Evolutionary conservation across 2,113 vertebrate species (phyloP).

Genomic region (Pithys albifrons): DNA sequence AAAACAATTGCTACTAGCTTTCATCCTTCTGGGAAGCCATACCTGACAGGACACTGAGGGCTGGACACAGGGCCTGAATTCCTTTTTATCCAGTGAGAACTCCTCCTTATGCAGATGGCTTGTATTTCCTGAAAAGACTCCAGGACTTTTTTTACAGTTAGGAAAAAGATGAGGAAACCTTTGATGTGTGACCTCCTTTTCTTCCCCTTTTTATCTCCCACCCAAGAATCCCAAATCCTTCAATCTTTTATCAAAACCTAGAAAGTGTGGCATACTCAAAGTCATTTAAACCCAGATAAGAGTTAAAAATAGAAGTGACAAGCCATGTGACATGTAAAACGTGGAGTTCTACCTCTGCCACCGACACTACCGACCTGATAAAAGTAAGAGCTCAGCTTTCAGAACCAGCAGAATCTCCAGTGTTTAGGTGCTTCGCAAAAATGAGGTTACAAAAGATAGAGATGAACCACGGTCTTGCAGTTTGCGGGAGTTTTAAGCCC

Average conservation of each 20-base stretch:
- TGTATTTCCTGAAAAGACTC: neutral
- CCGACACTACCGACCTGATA: neutral
- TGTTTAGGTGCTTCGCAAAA: neutral
- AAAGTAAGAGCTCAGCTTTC: neutral
- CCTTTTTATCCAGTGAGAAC: neutral
- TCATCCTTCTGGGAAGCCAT: neutral
- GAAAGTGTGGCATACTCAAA: neutral
- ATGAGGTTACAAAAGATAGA: neutral
- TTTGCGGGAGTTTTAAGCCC: neutral
- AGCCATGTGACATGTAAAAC: rapidly evolving
- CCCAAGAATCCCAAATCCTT: neutral
- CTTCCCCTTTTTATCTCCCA: neutral
- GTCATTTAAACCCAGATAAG: neutral
- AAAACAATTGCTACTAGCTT: neutral
- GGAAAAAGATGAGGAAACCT: neutral
- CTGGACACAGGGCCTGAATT: neutral
- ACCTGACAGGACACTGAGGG: neutral
- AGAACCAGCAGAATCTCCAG: neutral
- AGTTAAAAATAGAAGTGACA: neutral
- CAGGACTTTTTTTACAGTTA: neutral
- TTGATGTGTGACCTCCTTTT: neutral
- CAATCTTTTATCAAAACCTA: neutral
- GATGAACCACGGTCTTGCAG: neutral
- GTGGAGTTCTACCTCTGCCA: neutral
- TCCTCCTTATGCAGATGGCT: neutral